phyloP scores from a whole-genome alignment of 2,888 invertebrate species.

The Crematogaster levior region DNA sequence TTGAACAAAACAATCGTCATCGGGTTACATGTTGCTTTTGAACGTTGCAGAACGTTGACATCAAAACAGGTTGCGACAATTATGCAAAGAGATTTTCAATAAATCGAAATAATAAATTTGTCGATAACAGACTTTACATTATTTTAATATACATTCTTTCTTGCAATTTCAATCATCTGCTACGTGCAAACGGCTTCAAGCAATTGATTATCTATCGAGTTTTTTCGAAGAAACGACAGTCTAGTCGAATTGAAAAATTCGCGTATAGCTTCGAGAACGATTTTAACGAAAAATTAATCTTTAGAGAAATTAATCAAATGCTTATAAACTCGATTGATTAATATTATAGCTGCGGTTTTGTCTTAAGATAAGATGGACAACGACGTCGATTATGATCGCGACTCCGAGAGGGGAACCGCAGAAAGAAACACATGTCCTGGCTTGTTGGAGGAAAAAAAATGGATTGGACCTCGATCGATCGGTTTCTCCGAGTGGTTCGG shows the following conservation, averaged over 20 bases:
- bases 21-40: constrained; percentile 15
- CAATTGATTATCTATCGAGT: background rate
- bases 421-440: constrained; percentile 14
- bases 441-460: constrained; percentile 12
- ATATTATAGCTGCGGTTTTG: background rate
- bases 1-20: constrained; percentile 19
- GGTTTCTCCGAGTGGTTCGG: constrained; percentile 58
- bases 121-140: background rate
- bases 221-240: background rate
- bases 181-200: background rate
- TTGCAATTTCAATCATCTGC: background rate
- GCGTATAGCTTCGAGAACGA: background rate
- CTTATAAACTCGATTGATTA: background rate
- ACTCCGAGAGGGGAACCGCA: constrained; percentile 2
- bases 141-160: background rate
- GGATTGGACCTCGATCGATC: constrained; percentile 53
- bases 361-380: background rate
- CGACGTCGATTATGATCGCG: background rate
- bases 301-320: background rate
- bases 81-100: background rate
- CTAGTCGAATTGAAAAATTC: background rate
- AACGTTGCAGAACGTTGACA: background rate
- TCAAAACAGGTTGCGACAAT: constrained; percentile 1
- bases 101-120: background rate
- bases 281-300: background rate